These are phyloP conservation scores for Phortica magna DNA, from an alignment of 2,888 invertebrate genomes.

Conservation along the genomic window DNA sequence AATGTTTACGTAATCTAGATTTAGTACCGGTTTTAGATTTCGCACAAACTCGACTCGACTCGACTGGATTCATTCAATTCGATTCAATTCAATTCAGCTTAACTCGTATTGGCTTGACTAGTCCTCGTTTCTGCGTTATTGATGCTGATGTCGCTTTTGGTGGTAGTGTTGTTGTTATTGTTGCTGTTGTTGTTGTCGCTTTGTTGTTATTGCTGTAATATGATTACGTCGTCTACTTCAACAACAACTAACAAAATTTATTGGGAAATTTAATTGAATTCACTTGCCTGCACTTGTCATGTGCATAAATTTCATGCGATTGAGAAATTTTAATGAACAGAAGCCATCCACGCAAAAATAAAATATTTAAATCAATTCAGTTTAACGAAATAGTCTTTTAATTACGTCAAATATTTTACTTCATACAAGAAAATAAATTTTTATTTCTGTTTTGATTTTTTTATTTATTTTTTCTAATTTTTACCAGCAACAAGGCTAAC, in stretches of 20 bases:
- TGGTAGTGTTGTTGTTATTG: background rate
- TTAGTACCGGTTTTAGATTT: constrained; percentile 59
- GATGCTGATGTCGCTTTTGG: constrained; percentile 10
- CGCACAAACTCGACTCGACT: background rate
- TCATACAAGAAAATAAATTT: too few relatives aligned
- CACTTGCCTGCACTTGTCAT: constrained; percentile 49
- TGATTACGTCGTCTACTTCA: background rate
- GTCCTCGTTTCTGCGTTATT: constrained; percentile 12
- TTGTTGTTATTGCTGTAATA: background rate
- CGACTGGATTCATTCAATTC: background rate
- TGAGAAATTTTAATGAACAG: constrained; percentile 34
- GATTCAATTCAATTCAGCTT: background rate
- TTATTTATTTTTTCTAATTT: background rate
- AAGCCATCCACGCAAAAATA: constrained; percentile 5
- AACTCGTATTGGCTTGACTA: background rate
- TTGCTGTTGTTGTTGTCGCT: background rate
- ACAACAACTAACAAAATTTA: constrained; percentile 55
- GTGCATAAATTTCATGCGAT: constrained; percentile 21
- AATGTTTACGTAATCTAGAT: constrained; percentile 60
- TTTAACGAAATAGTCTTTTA: constrained; percentile 11
- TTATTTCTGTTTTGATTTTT: too few relatives aligned
- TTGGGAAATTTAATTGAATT: constrained; percentile 69
- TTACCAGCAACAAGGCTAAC: constrained; percentile 1
- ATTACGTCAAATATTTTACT: constrained; percentile 5
- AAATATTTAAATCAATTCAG: constrained; percentile 8